These are phyloP conservation scores for Mionectes macconnelli DNA, from an alignment of 2,113 vertebrate species.

Conservation along the genomic window DNA sequence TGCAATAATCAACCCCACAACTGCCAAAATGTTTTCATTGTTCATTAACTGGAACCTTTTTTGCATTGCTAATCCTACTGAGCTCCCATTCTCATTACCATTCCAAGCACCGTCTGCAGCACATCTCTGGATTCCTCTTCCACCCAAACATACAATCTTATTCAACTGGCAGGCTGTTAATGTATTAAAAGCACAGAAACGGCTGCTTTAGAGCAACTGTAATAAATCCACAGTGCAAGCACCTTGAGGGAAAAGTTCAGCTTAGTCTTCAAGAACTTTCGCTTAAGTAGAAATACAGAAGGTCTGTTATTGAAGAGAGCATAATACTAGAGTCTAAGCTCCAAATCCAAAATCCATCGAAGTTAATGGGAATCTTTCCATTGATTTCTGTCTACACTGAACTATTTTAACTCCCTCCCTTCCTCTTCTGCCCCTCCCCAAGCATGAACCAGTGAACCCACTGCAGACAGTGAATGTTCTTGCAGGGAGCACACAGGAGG, in stretches of 20 bases:
- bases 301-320: background rate
- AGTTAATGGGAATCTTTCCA: background rate
- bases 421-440: background rate
- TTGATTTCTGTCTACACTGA: background rate
- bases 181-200: constrained; percentile 6
- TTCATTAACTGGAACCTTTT: constrained; percentile 67
- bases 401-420: background rate
- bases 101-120: constrained; percentile 8
- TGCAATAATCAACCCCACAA: background rate
- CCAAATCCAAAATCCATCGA: background rate
- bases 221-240: constrained; percentile 28
- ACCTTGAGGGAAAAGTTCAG: constrained; percentile 19
- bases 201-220: background rate
- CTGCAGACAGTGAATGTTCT: background rate
- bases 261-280: background rate
- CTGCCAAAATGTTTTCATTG: constrained; percentile 60
- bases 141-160: constrained; percentile 44
- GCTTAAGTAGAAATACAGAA: constrained; percentile 25
- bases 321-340: background rate
- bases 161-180: constrained; percentile 18
- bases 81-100: constrained; percentile 51
- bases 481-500: background rate
- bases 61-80: constrained; percentile 66
- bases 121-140: constrained; percentile 49
- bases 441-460: background rate